A percentile compares a stretch with the other conserved stretches of the same genome.
These are phyloP conservation scores for Patella ulyssiponensis DNA, from an alignment of 2,888 invertebrate species.

Conservation along the genomic window DNA sequence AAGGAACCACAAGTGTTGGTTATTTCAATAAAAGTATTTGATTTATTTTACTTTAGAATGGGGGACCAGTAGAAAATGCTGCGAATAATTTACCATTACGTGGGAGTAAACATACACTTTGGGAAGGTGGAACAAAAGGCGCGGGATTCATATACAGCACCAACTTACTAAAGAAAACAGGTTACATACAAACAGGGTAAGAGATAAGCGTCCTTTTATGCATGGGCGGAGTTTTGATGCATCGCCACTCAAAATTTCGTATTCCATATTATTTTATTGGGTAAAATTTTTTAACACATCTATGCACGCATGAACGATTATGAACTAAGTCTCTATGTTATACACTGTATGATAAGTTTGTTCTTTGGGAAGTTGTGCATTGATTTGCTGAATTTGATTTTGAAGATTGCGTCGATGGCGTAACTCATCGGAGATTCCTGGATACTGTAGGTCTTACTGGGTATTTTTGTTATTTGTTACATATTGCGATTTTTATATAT, in stretches of 20 bases:
- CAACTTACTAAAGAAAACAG: conserved; percentile 39
- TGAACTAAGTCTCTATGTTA: too few species aligned
- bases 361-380: conserved; percentile 25
- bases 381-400: conserved; percentile 20
- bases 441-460: not conserved
- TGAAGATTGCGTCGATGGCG: not conserved
- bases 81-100: conserved; percentile 73
- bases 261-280: too few species aligned
- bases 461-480: not conserved
- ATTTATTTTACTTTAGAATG: conserved; percentile 56
- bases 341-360: conserved; percentile 56
- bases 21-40: too few species aligned
- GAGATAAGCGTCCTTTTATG: conserved; percentile 45
- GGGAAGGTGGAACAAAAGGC: conserved; percentile 82
- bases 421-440: not conserved
- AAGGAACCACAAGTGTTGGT: too few species aligned
- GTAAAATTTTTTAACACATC: too few species aligned
- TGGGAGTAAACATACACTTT: conserved; percentile 82
- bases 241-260: too few species aligned
- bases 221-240: too few species aligned
- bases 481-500: not conserved
- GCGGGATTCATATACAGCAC: conserved; percentile 71
- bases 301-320: too few species aligned
- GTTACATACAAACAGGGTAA: conserved; percentile 62
- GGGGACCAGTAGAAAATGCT: conserved; percentile 66